Base-by-base conservation (phyloP, 2,888 invertebrate species). In the Acrocera orbiculus region DNA sequence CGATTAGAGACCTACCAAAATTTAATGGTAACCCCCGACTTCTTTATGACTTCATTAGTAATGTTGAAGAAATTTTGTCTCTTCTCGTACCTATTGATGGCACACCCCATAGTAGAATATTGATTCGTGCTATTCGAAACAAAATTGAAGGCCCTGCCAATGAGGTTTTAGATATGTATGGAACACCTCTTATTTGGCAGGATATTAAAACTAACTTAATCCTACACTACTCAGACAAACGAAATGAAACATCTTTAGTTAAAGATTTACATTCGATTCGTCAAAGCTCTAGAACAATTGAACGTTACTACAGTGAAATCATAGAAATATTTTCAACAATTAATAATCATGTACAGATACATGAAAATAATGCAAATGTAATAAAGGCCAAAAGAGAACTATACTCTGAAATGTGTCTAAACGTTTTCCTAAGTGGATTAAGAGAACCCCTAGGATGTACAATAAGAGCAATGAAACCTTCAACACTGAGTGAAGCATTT, bases 1-100 rank as follows among this genome's bases (percentile, higher is more conserved):
- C 38, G 9, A 40, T 41, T n/a, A 42, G 41, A 19, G 38, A 44
- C 23, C 22, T 42, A 14, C 40, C 42, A 0, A 37, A 36, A 17
- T 42, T 37, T 22, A 34, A 39, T 13, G 34, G 35, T 1, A 38
- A 37, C 13, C 36, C 39, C 2, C 17, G 33, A 19, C n/a, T 36
- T 2, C 23, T 42, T 3, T 34, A 35, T 19, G 40, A 41, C 13
- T 41, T 40, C 13, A 19, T 42, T 3, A 37, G 19, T 22, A 42
- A 42, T 24, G 35, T 41, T 7, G 36, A 42, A 24, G 40, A 42
- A 32, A 42, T 42, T 16, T 17, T 36, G n/a, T 7, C 31, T 1
- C 23, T 34, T 13, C 29, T 40, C 4, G 26, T 24, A 11, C 27
- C 27, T 9, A 32, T 22, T 5, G 36, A 41, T 19, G 34, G 27